These are phyloP conservation scores for Aethina tumida DNA, from an alignment of 1,140 invertebrate species.

Conservation along the genomic window DNA sequence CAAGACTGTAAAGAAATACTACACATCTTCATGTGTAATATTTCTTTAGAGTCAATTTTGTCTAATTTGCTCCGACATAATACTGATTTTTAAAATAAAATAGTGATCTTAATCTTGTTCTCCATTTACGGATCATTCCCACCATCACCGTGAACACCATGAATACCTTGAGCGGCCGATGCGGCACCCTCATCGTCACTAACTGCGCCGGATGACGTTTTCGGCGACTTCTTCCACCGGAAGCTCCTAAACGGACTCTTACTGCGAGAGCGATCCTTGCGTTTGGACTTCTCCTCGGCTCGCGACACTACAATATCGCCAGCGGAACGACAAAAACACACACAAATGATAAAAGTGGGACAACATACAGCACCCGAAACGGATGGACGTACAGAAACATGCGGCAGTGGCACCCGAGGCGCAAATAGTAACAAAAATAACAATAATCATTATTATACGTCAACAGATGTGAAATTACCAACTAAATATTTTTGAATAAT, in stretches of 20 bases:
- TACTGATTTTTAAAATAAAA: too few relatives aligned
- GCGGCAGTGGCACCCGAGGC: not conserved
- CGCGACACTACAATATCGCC: constrained; percentile 31
- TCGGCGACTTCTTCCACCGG: constrained; percentile 67
- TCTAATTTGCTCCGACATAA: too few relatives aligned
- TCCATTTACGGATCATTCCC: not conserved
- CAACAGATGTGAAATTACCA: not conserved
- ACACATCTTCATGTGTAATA: too few relatives aligned
- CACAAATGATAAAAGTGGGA: constrained; percentile 2
- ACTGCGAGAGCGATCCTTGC: constrained; percentile 72
- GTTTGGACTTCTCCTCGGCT: constrained; percentile 36
- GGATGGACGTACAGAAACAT: not conserved
- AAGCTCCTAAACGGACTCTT: constrained; percentile 87
- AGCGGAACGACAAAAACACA: constrained; percentile 30
- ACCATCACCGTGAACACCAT: not conserved
- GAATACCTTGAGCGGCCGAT: constrained; percentile 23
- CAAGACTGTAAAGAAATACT: too few relatives aligned
- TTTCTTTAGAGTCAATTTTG: too few relatives aligned
- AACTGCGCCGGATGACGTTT: constrained; percentile 49
- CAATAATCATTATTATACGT: constrained; percentile 9
- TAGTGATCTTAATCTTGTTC: too few relatives aligned
- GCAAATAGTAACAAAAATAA: constrained; percentile 9
- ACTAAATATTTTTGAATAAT: too few relatives aligned
- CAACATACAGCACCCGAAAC: constrained; percentile 1
- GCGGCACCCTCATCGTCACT: constrained; percentile 59